Base-by-base conservation (phyloP, 1,140 invertebrate genomes). In the Hylyphantes graminicola region DNA sequence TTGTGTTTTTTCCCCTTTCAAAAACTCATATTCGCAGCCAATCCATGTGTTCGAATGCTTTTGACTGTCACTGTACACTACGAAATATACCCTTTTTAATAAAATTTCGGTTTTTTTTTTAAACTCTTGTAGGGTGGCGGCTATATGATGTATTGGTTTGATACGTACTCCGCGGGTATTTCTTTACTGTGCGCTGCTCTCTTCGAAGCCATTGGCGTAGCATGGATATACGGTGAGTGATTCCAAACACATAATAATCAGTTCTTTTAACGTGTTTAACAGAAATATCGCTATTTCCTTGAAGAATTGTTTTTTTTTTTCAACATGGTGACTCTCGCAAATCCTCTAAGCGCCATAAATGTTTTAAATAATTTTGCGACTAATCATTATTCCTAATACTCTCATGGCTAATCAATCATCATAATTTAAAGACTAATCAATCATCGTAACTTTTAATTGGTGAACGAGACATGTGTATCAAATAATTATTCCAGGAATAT, bases 101-200 rank as follows among this genome's bases (percentile, higher is more conserved):
- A 35, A 35, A 35, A 35, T 3, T 35, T 35, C 5, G 35, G 2
- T 5, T 50, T 85, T 85, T n/a, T n/a, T n/a, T n/a, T n/a, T n/a
- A n/a, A n/a, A 17, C 70, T 77, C 85, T 87, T 86, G 53, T 87
- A 91, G 91, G 90, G 90, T 53, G 90, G 90, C 5, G 90, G 90
- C 82, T 91, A 91, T 81, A 89, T 91, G 55, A 90, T 91, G 86
- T 89, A 89, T 54, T 89, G 91, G 74, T 88, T 91, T 86, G 91
- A 91, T 86, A 89, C 87, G 8, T 91, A 91, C 87, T 89, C 90
- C n/a, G 91, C 91, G 7, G 91, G 91, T 21, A 90, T 90, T 10
- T 90, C 90, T 73, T 89, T 91, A 13, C 85, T 91, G 13, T 90
- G 90, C 78, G 89, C 88, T 8, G 91, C 91, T 7, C 87, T 91